Conservation (phyloP, 2,888 invertebrate species). For the Drosophila maculinotata region DNA sequence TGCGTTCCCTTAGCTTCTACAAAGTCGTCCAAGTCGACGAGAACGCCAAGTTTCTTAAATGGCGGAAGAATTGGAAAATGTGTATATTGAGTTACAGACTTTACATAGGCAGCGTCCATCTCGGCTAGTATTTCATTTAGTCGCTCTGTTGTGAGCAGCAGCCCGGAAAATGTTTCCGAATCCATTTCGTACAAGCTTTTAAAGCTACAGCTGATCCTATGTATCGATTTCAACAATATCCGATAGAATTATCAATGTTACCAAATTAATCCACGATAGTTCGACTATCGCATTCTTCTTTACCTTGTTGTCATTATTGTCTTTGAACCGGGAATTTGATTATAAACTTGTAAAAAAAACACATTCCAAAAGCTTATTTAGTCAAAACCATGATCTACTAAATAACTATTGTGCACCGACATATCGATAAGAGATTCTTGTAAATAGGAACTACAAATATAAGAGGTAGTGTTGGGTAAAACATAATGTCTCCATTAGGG, state of each 20-base stretch:
- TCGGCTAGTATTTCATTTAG: slow-evolving; percentile 27
- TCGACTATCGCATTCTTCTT: neutral
- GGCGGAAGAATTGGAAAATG: slow-evolving; percentile 8
- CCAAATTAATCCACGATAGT: neutral
- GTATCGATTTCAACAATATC: neutral
- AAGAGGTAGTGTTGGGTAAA: neutral
- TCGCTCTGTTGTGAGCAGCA: slow-evolving; percentile 27
- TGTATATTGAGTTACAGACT: neutral
- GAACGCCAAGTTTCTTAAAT: slow-evolving; percentile 60
- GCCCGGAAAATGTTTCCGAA: neutral
- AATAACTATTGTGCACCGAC: neutral
- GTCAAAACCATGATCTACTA: neutral
- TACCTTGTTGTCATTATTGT: too few species aligned
- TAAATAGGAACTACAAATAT: too few species aligned
- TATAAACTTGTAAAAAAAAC: too few species aligned
- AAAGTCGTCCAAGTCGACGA: slow-evolving; percentile 57
- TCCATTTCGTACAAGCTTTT: slow-evolving; percentile 24
- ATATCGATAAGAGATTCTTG: slow-evolving; percentile 5
- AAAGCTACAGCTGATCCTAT: slow-evolving; percentile 18
- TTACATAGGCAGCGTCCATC: slow-evolving; percentile 21
- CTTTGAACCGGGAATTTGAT: too few species aligned
- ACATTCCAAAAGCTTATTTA: too few species aligned
- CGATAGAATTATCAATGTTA: neutral
- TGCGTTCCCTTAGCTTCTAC: slow-evolving; percentile 22
- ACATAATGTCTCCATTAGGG: neutral